Percentiles rank a stretch among this genome's conserved stretches.
These are phyloP conservation scores for Lagothrix lagotricha DNA, from an alignment of 2,797 vertebrate genomes.

Conservation along the genomic window DNA sequence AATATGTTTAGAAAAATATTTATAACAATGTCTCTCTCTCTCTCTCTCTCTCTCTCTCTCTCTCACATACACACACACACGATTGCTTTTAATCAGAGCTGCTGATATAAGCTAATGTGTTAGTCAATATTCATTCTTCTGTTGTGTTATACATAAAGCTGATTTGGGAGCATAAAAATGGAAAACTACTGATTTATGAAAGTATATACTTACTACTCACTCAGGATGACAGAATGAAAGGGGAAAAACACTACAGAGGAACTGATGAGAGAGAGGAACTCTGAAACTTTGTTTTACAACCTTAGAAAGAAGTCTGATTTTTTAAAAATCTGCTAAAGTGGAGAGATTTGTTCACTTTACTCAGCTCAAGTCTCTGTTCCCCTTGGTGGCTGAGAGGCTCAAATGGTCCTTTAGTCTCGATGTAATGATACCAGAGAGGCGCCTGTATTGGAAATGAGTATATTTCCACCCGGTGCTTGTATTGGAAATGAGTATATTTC, in stretches of 20 bases:
- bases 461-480: conserved; percentile 8
- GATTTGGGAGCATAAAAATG: background rate
- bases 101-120: background rate
- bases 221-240: background rate
- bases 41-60: background rate
- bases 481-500: conserved; percentile 24
- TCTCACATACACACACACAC: background rate
- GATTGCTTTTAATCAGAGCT: background rate
- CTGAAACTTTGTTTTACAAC: conserved; percentile 22
- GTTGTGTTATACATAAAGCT: background rate
- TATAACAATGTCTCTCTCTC: background rate
- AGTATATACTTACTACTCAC: background rate
- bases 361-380: background rate
- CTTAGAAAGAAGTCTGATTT: background rate
- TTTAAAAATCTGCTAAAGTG: background rate
- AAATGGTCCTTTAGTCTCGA: conserved; percentile 2
- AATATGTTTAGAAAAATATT: background rate
- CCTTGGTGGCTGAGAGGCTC: background rate
- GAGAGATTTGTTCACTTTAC: background rate
- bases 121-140: background rate
- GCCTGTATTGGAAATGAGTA: background rate
- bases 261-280: background rate
- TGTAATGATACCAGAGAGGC: background rate
- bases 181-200: background rate
- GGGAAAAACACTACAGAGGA: background rate